Percentiles rank a stretch among this genome's conserved stretches.
phyloP scores from a whole-genome alignment of 2,797 vertebrate genomes.

The Buphagus erythrorhynchus region DNA sequence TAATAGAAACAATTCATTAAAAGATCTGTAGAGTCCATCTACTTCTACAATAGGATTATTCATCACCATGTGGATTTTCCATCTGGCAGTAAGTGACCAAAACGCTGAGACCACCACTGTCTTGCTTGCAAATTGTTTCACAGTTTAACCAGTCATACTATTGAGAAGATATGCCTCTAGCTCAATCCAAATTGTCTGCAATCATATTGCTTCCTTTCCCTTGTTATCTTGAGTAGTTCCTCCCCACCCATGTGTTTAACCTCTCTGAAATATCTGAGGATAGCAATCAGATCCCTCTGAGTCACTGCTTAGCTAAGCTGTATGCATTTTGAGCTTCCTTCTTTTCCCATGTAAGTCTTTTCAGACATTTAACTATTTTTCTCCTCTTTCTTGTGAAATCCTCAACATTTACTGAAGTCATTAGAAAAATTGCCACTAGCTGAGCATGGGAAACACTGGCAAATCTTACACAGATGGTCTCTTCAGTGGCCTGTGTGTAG shows the following conservation, averaged over 20 bases:
- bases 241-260: conserved; percentile 54
- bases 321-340: neutral
- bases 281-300: conserved; percentile 62
- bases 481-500: neutral
- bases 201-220: conserved; percentile 60
- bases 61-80: neutral
- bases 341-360: neutral
- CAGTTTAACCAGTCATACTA: neutral
- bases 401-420: neutral
- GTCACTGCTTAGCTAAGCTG: conserved; percentile 64
- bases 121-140: conserved; percentile 17
- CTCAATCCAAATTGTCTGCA: conserved; percentile 46
- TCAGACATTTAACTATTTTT: conserved; percentile 32
- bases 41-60: conserved; percentile 26
- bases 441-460: neutral
- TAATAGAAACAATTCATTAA: neutral
- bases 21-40: neutral
- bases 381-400: neutral
- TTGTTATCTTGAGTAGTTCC: conserved; percentile 49
- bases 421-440: neutral
- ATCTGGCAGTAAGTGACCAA: conserved; percentile 32
- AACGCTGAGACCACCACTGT: neutral
- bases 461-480: neutral
- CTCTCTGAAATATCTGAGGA: conserved; percentile 27
- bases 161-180: conserved; percentile 38